Evolutionary conservation across 1,140 invertebrate genomes (phyloP), one percentile per base, ranked within the genome.

Genomic region (Sarcophaga bullata): DNA sequence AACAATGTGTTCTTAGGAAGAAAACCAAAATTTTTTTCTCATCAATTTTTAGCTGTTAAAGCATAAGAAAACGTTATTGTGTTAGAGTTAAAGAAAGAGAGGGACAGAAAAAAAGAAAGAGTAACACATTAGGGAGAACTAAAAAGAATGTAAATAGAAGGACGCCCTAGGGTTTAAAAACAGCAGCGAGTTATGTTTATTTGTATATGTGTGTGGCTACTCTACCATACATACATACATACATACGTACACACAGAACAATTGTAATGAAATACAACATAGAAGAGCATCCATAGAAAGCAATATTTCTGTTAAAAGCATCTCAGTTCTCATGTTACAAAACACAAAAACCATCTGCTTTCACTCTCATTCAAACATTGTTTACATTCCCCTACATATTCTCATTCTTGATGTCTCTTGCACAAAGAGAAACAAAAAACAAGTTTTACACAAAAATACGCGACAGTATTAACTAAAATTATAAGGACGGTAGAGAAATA

Each of bases 231-330:
- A 54, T 15, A 1, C 52, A 54, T 54, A 54, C 52, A 54, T 15
- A 54, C 52, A 3, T 2, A 54, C 52, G n/a, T n/a, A 54, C 37
- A 73, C 2, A 1, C 68, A 73, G 6, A 75, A 47, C 17, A 46
- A 37, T 15, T 58, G 54, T 15, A 58, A n/a, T 13, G 54, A 58
- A 58, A 58, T 58, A 58, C 25, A 37, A 37, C 25, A 37, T 37
- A 37, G 25, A 37, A 37, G 7, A 58, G n/a, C 15, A 68, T 68
- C 17, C 17, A 68, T 15, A 15, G 17, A 58, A 58, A 50, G 75
- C 75, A 78, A 78, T 78, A 52, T 50, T 78, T 19, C 37, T 78
- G 25, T 78, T 78, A 78, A 78, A 78, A 78, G 75, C 75, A 52
- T 78, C 49, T 50, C 17, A 49, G 48, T 49, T 78, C 37, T 78